These are phyloP conservation scores for Rhizomys pruinosus DNA, from an alignment of 2,113 vertebrate species.

Conservation along the genomic window DNA sequence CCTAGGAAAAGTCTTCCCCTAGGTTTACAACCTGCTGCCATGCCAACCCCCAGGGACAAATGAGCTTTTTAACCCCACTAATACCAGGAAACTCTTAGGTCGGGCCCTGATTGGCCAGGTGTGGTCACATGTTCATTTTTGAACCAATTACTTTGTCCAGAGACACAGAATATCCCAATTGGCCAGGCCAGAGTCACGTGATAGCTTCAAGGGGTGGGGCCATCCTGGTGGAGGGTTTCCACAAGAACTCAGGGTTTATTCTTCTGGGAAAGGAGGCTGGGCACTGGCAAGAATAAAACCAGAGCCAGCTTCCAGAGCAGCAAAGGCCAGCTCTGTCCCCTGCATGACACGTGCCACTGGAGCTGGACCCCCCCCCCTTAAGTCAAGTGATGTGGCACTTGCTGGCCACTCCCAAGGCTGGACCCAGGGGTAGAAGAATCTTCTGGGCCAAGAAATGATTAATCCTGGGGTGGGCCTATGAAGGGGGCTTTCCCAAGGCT, in stretches of 20 bases:
- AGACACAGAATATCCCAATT: neutral
- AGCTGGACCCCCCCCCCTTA: neutral
- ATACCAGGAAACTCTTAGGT: neutral
- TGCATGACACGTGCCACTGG: neutral
- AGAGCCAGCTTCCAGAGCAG: neutral
- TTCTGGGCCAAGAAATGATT: neutral
- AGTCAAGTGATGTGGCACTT: neutral
- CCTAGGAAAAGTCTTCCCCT: neutral
- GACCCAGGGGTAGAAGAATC: neutral
- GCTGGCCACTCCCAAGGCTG: neutral
- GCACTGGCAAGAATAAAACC: neutral
- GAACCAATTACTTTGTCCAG: neutral
- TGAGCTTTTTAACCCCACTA: neutral
- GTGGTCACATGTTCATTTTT: neutral
- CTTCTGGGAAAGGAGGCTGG: neutral
- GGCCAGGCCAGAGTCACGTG: neutral
- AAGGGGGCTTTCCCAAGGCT: neutral
- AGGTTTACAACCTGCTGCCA: neutral
- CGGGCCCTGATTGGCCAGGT: neutral
- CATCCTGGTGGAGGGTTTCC: neutral
- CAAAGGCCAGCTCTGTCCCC: rapidly evolving
- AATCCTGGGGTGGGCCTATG: neutral
- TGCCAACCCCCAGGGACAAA: neutral
- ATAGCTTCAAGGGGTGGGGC: neutral
- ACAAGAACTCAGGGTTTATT: neutral